Percentiles rank a stretch among this genome's conserved stretches.
Evolutionary conservation across 37 sponge, comb jelly and placozoan species (phyloP).

Genomic region (Beroe ovata): DNA sequence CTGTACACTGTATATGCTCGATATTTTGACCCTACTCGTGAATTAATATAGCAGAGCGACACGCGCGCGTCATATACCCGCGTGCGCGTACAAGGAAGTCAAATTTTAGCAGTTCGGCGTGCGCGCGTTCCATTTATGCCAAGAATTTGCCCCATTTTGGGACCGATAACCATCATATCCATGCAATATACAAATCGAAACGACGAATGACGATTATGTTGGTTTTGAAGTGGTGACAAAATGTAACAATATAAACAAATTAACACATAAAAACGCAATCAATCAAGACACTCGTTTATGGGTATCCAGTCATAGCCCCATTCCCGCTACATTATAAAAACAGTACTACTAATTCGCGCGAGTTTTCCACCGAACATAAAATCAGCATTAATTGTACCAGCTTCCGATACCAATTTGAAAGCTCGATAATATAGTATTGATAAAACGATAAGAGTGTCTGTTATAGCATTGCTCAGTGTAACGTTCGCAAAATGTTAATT

Average conservation of each 20-base stretch:
- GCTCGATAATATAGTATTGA: neutral
- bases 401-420: no score
- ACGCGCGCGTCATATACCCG: neutral
- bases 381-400: neutral
- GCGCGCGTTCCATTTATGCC: slow-evolving; percentile 6
- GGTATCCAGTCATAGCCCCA: neutral
- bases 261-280: slow-evolving; percentile 61
- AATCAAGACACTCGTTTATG: neutral
- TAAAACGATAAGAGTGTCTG: no score
- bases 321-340: neutral
- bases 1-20: no score
- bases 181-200: no score
- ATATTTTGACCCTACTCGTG: no score
- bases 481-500: neutral
- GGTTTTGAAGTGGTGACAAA: neutral
- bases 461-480: neutral
- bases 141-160: neutral
- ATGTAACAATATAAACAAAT: slow-evolving; percentile 48
- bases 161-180: neutral
- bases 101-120: neutral
- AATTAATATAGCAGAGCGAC: no score
- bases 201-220: neutral
- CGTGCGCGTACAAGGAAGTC: slow-evolving; percentile 40
- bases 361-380: neutral
- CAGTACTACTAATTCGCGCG: no score